Evolutionary conservation across 2,797 vertebrate genomes (phyloP), one percentile per base, ranked within the genome.

Genomic region (Hydrophis major): DNA sequence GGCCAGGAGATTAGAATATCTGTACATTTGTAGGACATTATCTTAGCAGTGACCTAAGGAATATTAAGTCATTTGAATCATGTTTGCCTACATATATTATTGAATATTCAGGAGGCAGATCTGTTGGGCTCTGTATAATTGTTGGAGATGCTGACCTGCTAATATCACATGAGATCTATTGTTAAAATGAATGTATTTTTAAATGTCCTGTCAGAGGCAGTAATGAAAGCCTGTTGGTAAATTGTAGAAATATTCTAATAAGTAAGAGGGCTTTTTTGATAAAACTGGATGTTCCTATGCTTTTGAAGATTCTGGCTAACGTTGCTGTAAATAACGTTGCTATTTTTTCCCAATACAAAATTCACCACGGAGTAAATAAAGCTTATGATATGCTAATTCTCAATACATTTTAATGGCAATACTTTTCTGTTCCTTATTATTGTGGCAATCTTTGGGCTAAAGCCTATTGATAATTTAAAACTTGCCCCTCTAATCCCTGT

Each of bases 371-470:
- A 88, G 2, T 27, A 59, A 87, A 83, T 83, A 47, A 32, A 55
- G 16, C 16, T 78, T 83, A 42, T 47, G 57, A 18, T 47, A 4
- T 55, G 32, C 27, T 56, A 86, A 74, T 89, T 89, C 27, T 89
- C 61, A 88, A 86, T 63, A 63, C 3, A 11, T 55, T 86, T 92
- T 91, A 90, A 89, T 93, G 90, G 16, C 47, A 90, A 16, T 93
- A 88, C 20, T 47, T 83, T 47, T 22, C 37, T 47, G 47, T 83
- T 83, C 20, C 37, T 42, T 93, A 25, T 20, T 61, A 13, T 93
- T 60, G 92, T 93, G 89, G 90, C 25, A 96, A 50, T 90, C 47
- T 90, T 90, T 92, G 88, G 66, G 55, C 89, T 91, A 91, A 93
- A 92, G 20, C 47, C 42, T 92, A 4, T 87, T 91, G 88, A 27